Evolutionary conservation across 2,888 invertebrate species (phyloP), one percentile per base, ranked within the genome.

Genomic region (Mesorhabditis sp.): DNA sequence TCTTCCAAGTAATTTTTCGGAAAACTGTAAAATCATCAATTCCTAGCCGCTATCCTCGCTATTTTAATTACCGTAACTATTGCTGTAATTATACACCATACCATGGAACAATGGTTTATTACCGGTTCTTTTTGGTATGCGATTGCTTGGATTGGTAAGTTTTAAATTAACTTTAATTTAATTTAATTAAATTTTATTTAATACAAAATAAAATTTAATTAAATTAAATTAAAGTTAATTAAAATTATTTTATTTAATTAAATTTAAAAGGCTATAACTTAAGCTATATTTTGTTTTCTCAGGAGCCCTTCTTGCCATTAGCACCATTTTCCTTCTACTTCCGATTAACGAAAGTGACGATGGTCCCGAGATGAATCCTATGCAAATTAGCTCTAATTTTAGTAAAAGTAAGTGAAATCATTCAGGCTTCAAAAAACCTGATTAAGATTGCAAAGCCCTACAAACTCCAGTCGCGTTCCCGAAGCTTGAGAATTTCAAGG

Each of bases 401-500:
- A 50, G 58, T 50, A 50, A 50, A 50, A 10, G 7, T 50, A 13
- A n/a, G n/a, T n/a, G n/a, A n/a, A n/a, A n/a, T n/a, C n/a, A n/a
- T n/a, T n/a, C n/a, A n/a, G n/a, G n/a, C n/a, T n/a, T n/a, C n/a
- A n/a, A n/a, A n/a, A n/a, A n/a, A n/a, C n/a, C n/a, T n/a, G n/a
- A n/a, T 50, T 50, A 10, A 50, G 58, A 50, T 50, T 50, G 58
- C 58, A n/a, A 13, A 50, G n/a, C 7, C 7, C 58, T 50, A 13
- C n/a, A 10, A 50, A 50, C 7, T 13, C 7, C 58, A 50, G 10
- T 50, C n/a, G 58, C 7, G 7, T 50, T 50, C 58, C 58, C 58
- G 58, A 50, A 50, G 58, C 58, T 50, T 50, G 58, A 50, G 58
- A 50, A 50, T n/a, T 50, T 50, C 58, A 50, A 50, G n/a, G 58